A percentile compares a stretch with the other conserved stretches of the same genome.
These are phyloP conservation scores for Gallinago nigripennis DNA, from an alignment of 2,797 vertebrate genomes.

Conservation along the genomic window DNA sequence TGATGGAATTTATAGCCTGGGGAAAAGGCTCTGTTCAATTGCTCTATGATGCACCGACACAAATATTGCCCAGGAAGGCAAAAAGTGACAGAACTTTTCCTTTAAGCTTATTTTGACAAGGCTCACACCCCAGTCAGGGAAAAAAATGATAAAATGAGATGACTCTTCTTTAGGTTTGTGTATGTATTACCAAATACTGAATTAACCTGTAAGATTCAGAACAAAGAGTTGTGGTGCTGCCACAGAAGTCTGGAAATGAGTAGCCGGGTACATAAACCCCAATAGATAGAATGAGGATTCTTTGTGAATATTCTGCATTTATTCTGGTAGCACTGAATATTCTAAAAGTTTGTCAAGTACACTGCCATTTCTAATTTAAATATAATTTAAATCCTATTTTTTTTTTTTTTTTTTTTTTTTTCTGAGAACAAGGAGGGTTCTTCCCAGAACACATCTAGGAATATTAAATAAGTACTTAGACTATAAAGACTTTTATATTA, in stretches of 20 bases:
- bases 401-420: not conserved
- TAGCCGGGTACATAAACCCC: not conserved
- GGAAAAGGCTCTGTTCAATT: not conserved
- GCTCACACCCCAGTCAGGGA: fast-evolving
- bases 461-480: not conserved
- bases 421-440: not conserved
- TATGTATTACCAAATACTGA: not conserved
- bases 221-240: not conserved
- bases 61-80: not conserved
- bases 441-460: not conserved
- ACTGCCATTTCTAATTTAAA: not conserved
- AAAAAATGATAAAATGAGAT: not conserved
- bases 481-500: not conserved
- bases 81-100: not conserved
- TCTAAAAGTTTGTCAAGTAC: not conserved
- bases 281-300: not conserved
- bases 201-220: not conserved
- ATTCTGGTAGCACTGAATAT: not conserved
- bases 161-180: not conserved
- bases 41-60: not conserved
- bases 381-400: not conserved
- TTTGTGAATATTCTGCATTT: not conserved
- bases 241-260: not conserved
- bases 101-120: not conserved
- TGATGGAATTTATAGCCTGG: not conserved